Percentiles rank a stretch among this genome's conserved stretches.
These are phyloP conservation scores for Thryonomys swinderianus DNA, from an alignment of 2,113 vertebrate species.

Conservation along the genomic window DNA sequence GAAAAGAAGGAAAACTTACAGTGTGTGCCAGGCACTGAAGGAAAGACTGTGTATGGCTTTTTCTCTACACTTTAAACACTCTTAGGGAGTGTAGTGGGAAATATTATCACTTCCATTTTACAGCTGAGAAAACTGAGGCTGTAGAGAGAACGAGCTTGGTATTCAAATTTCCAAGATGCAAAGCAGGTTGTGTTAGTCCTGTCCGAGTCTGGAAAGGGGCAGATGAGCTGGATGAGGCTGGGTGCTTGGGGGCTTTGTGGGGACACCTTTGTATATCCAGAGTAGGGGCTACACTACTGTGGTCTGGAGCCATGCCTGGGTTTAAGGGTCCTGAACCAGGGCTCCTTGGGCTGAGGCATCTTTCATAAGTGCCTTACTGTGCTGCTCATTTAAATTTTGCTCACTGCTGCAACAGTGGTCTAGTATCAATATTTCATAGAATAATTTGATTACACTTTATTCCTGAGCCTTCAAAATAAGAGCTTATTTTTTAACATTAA, in stretches of 20 bases:
- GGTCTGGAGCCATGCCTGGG: no score
- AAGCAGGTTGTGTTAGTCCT: not conserved
- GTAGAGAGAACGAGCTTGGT: not conserved
- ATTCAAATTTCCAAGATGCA: not conserved
- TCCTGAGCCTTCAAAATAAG: slow-evolving; percentile 47
- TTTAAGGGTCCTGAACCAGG: not conserved
- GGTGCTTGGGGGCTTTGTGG: not conserved
- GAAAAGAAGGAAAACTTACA: not conserved
- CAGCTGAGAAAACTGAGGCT: not conserved
- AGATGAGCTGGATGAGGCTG: not conserved
- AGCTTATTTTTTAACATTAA: slow-evolving; percentile 59
- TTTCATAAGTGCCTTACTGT: not conserved
- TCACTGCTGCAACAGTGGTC: slow-evolving; percentile 19
- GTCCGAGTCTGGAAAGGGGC: not conserved
- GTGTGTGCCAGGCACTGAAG: not conserved
- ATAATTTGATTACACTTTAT: slow-evolving; percentile 45
- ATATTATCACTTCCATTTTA: not conserved
- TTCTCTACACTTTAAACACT: slow-evolving; percentile 19
- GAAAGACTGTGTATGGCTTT: not conserved
- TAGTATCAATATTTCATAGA: slow-evolving; percentile 54
- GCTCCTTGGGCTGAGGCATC: not conserved
- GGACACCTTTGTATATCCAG: not conserved
- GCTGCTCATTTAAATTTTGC: slow-evolving; percentile 24
- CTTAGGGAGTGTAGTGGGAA: not conserved
- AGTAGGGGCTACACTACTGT: not conserved